These are phyloP conservation scores for Cynaeus angustus DNA, from an alignment of 2,888 invertebrate species.

Conservation along the genomic window DNA sequence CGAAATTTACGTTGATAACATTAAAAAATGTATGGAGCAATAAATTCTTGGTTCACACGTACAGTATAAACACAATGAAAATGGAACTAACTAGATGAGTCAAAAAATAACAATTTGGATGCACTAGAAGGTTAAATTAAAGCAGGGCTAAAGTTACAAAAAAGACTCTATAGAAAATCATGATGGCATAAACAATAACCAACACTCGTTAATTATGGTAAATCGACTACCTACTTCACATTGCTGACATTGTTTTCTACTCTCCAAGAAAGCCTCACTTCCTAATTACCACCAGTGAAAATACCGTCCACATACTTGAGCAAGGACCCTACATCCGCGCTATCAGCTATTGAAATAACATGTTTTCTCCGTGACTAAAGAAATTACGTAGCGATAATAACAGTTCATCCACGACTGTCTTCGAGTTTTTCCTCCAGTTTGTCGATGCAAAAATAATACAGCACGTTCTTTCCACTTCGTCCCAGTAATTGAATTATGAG, in stretches of 20 bases:
- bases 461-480: conserved; percentile 10
- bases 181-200: neutral
- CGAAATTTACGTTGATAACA: too few species aligned
- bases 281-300: conserved; percentile 20
- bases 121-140: too few species aligned
- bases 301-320: conserved; percentile 28
- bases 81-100: neutral
- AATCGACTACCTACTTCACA: neutral
- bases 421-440: neutral
- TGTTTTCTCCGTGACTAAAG: conserved; percentile 18
- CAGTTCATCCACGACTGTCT: conserved; percentile 12
- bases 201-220: neutral
- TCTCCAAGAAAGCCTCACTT: neutral
- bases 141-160: too few species aligned
- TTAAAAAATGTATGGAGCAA: too few species aligned
- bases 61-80: neutral
- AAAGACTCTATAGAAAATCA: too few species aligned
- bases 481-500: conserved; percentile 22
- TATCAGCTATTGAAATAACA: conserved; percentile 27
- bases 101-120: too few species aligned
- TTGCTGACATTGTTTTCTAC: neutral
- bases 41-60: too few species aligned
- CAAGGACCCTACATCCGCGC: conserved; percentile 17
- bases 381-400: conserved; percentile 13
- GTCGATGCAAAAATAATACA: conserved; percentile 10